Percentiles rank a stretch among this genome's conserved stretches.
Evolutionary conservation across 2,113 vertebrate genomes (phyloP).

Genomic region (Phainopepla nitens): DNA sequence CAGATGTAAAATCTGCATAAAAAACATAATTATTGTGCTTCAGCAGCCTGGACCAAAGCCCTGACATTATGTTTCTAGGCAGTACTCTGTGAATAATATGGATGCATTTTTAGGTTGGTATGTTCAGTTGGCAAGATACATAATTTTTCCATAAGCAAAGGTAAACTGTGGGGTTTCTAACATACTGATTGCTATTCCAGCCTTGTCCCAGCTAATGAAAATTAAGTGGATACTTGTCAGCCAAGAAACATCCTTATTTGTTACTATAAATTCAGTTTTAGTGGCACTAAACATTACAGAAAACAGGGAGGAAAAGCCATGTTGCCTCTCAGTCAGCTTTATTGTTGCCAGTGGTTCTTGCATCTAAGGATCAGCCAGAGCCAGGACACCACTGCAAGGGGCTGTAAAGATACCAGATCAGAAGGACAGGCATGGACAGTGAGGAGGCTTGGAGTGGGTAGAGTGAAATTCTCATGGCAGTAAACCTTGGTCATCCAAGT

Average conservation of each 20-base stretch:
- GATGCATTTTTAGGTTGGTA: slow-evolving; percentile 47
- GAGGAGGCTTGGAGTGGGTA: not conserved
- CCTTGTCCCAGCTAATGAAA: slow-evolving; percentile 19
- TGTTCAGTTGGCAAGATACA: slow-evolving; percentile 57
- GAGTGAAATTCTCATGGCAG: not conserved
- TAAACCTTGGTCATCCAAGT: not conserved
- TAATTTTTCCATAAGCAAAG: slow-evolving; percentile 47
- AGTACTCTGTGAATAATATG: slow-evolving; percentile 29
- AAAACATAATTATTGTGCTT: slow-evolving; percentile 62
- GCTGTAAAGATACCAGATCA: not conserved
- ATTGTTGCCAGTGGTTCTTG: not conserved
- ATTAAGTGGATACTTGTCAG: slow-evolving; percentile 56
- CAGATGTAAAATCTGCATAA: slow-evolving; percentile 64
- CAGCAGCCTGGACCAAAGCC: slow-evolving; percentile 66
- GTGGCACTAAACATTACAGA: not conserved
- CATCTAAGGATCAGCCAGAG: not conserved
- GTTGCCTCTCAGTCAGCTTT: not conserved
- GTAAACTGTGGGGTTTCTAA: slow-evolving; percentile 52
- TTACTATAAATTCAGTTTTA: slow-evolving; percentile 31
- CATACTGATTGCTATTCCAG: slow-evolving; percentile 14
- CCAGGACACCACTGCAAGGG: not conserved
- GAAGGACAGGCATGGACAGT: not conserved
- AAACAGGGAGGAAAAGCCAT: not conserved
- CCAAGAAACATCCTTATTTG: slow-evolving; percentile 26
- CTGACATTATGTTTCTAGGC: slow-evolving; percentile 36